Base-by-base conservation (phyloP, 2,888 invertebrate species). In the Bembecia ichneumoniformis region DNA sequence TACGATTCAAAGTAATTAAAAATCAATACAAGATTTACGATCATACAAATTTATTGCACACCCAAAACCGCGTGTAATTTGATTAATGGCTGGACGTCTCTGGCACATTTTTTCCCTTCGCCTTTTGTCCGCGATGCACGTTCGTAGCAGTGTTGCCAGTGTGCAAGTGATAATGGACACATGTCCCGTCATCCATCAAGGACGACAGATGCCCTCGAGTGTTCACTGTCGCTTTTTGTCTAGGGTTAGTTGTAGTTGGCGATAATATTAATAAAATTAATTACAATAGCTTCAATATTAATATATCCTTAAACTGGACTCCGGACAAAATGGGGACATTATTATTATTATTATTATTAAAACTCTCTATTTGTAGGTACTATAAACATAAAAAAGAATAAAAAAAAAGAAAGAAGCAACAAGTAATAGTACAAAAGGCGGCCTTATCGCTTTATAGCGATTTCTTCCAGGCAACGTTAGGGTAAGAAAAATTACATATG, bases 131-230 rank as follows among this genome's bases (percentile, higher is more conserved):
- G 57, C 53, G 56, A 52, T 53, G 55, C 58, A 55, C 58, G 57
- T 54, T 53, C 54, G 60, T 47, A 55, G 56, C 68, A 66, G 58
- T 65, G 71, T 71, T 48, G 54, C 56, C 68, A 66, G 58, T 64
- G 71, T 71, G 72, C 71, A 64, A 65, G 64, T 71, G 70, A 73
- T 78, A 78, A 82, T 81, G 82, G 83, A 82, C 86, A 84, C 76
- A 79, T 84, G 84, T 82, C 81, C 71, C 70, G 71, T 65, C 74
- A 82, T 84, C 82, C 76, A 82, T 83, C 82, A 83, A 64, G 49
- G 62, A 62, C 64, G 76, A 70, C 79, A 77, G 75, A 75, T 77
- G 79, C 69, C 72, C 68, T 57, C 58, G 67, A 74, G 71, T 68
- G 74, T 68, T 63, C 11, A 43, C 11, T 16, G 11, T 16, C 13